Conservation (phyloP, 2,797 vertebrate genomes). For the Falco novaeseelandiae region DNA sequence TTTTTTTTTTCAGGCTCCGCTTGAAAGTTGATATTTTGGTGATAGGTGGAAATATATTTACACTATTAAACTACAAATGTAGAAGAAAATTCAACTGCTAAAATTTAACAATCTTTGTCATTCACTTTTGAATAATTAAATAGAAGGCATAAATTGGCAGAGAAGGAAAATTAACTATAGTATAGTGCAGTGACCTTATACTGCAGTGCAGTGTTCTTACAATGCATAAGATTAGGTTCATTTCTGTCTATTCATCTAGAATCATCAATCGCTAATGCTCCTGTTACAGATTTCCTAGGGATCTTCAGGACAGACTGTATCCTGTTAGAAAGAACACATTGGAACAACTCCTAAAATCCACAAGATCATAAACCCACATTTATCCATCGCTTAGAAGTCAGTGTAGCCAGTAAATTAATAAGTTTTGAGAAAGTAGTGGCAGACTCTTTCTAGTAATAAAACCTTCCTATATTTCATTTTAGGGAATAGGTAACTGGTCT, state of each 20-base stretch:
- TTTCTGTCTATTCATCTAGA: background rate
- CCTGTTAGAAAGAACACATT: background rate
- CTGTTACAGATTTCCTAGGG: background rate
- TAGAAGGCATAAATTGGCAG: background rate
- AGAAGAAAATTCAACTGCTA: background rate
- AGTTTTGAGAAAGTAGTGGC: background rate
- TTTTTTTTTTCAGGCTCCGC: background rate
- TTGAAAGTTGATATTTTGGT: background rate
- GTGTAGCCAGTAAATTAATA: background rate
- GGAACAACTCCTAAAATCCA: background rate
- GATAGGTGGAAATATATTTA: background rate
- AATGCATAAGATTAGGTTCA: background rate
- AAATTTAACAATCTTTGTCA: background rate
- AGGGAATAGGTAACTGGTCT: background rate
- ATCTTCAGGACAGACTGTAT: background rate
- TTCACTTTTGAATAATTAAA: background rate
- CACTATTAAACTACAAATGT: background rate
- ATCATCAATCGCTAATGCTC: background rate
- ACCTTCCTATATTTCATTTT: background rate
- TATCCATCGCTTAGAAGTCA: background rate
- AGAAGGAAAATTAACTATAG: background rate
- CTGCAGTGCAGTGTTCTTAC: background rate
- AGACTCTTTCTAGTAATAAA: background rate
- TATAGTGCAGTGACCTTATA: background rate
- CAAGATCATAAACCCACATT: background rate